Evolutionary conservation across 2,888 invertebrate species (phyloP).

Genomic region (Conomelus anceps): DNA sequence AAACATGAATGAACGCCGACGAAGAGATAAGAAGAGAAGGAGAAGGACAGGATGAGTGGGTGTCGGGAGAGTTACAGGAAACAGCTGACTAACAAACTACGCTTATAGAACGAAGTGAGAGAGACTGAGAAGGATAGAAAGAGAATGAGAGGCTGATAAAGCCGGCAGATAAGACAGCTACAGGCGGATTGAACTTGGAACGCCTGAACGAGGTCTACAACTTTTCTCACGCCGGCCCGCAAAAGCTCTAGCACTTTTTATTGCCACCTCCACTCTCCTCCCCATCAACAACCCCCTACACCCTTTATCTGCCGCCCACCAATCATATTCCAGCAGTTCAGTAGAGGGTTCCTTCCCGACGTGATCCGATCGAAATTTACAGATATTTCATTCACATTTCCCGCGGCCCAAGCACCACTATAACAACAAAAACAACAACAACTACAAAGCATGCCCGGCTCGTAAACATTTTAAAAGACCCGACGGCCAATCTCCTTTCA

Average conservation of each 20-base stretch:
- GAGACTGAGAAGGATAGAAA: neutral
- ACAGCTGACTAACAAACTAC: neutral
- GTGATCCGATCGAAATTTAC: neutral
- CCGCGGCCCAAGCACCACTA: neutral
- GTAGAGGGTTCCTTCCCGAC: neutral
- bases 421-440: no score
- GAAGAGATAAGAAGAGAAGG: constrained; percentile 1
- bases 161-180: neutral
- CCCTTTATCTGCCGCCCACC: neutral
- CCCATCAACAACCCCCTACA: neutral
- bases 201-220: neutral
- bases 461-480: neutral
- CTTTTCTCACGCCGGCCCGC: neutral
- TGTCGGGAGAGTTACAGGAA: neutral
- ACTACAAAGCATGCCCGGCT: neutral
- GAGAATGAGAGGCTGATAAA: neutral
- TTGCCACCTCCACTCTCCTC: no score
- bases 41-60: neutral
- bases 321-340: neutral
- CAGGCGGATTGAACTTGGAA: neutral
- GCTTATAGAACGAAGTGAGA: neutral
- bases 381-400: neutral
- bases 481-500: neutral
- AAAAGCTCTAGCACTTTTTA: neutral
- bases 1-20: neutral